Evolutionary conservation across 1,140 invertebrate species (phyloP).

Genomic region (Drosophila takahashii): DNA sequence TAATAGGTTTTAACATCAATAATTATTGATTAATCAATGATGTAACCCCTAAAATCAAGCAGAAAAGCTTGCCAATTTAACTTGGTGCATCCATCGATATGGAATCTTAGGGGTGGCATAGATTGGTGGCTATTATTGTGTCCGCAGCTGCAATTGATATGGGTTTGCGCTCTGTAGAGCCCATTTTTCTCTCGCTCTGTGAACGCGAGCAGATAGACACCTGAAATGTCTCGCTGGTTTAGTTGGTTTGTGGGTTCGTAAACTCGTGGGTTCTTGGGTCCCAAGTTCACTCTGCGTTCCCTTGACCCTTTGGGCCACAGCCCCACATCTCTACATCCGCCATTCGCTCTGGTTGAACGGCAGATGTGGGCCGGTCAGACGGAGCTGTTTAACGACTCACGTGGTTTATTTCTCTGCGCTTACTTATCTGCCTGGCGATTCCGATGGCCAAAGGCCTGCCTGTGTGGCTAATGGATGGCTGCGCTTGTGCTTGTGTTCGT

Average conservation of each 20-base stretch:
- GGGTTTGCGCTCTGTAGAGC: constrained; percentile 24
- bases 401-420: constrained; percentile 29
- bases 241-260: not conserved
- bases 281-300: constrained; percentile 9
- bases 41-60: not conserved
- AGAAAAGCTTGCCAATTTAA: not conserved
- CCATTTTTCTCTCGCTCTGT: constrained; percentile 27
- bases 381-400: constrained; percentile 20
- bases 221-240: constrained; percentile 61
- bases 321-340: constrained; percentile 6
- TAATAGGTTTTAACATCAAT: not conserved
- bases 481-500: constrained; percentile 9
- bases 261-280: constrained; percentile 11
- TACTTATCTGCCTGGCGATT: constrained; percentile 31
- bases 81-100: not conserved
- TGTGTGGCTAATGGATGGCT: constrained; percentile 23
- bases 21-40: not conserved
- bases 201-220: constrained; percentile 63
- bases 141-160: constrained; percentile 10
- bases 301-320: constrained; percentile 15
- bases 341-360: constrained; percentile 1
- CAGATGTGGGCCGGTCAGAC: not conserved
- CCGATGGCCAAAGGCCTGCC: constrained; percentile 26
- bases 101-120: constrained; percentile 3
- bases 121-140: not conserved